phyloP scores from a whole-genome alignment of 2,113 vertebrate species.

The Nanorana parkeri region DNA sequence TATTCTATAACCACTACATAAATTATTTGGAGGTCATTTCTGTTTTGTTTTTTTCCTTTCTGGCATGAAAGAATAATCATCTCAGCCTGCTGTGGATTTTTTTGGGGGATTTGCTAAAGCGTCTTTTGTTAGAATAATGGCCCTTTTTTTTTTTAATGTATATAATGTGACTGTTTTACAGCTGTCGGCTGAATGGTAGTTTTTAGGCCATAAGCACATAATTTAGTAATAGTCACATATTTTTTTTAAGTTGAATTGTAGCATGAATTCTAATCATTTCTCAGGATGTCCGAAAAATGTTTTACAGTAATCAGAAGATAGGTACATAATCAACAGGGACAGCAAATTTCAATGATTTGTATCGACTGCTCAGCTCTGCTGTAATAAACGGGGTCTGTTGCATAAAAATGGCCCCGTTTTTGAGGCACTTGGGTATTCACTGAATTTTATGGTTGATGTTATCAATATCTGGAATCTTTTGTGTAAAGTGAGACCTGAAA shows the following conservation, averaged over 20 bases:
- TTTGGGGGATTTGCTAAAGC: constrained; percentile 29
- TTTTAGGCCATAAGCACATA: constrained; percentile 56
- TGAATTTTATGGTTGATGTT: constrained; percentile 44
- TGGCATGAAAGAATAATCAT: constrained; percentile 7
- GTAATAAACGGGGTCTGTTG: not conserved
- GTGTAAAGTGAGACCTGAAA: not conserved
- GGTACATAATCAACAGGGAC: constrained; percentile 47
- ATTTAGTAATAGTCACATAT: constrained; percentile 36
- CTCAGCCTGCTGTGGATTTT: constrained; percentile 38
- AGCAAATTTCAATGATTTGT: constrained; percentile 35
- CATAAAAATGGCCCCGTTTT: not conserved
- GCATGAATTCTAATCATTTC: constrained; percentile 55
- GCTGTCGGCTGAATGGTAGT: constrained; percentile 41
- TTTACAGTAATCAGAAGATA: constrained; percentile 53
- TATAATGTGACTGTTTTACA: constrained; percentile 45
- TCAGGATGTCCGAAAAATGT: constrained; percentile 55
- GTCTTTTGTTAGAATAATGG: constrained; percentile 4
- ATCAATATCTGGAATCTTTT: constrained; percentile 20
- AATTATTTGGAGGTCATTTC: constrained; percentile 16
- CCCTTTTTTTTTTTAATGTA: constrained; percentile 26
- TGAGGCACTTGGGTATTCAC: not conserved
- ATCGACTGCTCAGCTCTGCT: constrained; percentile 3
- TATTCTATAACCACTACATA: constrained; percentile 51
- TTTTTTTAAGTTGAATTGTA: constrained; percentile 52
- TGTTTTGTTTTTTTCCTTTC: not conserved